These are phyloP conservation scores for Oncorhynchus gorbuscha DNA, from an alignment of 2,113 vertebrate genomes.

Conservation along the genomic window DNA sequence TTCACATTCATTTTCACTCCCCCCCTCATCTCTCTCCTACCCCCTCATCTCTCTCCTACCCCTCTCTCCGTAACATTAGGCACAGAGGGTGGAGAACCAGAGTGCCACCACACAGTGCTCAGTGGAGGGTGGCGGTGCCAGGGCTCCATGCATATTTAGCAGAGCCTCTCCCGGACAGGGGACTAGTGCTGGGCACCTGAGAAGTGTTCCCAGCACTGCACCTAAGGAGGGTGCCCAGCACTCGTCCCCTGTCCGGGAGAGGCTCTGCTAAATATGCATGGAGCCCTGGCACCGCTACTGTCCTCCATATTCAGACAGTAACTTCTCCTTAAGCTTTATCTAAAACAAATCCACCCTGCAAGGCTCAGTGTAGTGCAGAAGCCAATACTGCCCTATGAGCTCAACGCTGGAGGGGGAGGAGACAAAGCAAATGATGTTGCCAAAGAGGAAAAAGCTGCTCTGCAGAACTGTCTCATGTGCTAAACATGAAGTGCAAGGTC, in stretches of 20 bases:
- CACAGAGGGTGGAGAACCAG: too few relatives aligned
- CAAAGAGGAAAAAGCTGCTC: background rate
- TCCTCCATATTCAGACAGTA: background rate
- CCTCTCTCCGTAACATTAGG: background rate
- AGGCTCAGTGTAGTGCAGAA: background rate
- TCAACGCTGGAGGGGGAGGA: background rate
- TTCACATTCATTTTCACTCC: too few relatives aligned
- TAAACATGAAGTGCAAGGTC: too few relatives aligned
- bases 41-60: background rate
- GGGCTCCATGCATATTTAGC: slow-evolving; percentile 32
- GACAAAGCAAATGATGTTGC: background rate
- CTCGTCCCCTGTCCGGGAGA: slow-evolving; percentile 1
- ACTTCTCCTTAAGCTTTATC: background rate
- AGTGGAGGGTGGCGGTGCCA: slow-evolving; percentile 1
- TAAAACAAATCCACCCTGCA: background rate
- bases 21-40: too few relatives aligned
- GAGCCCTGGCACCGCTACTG: slow-evolving; percentile 9
- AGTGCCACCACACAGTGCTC: too few relatives aligned
- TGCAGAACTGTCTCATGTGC: background rate
- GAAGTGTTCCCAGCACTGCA: too few relatives aligned
- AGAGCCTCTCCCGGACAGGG: slow-evolving; percentile 9
- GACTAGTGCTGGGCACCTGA: background rate
- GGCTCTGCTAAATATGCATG: slow-evolving; percentile 32
- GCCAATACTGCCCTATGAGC: background rate
- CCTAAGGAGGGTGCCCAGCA: background rate